Base-by-base conservation (phyloP, 2,113 vertebrate species). In the Vidua chalybeata region DNA sequence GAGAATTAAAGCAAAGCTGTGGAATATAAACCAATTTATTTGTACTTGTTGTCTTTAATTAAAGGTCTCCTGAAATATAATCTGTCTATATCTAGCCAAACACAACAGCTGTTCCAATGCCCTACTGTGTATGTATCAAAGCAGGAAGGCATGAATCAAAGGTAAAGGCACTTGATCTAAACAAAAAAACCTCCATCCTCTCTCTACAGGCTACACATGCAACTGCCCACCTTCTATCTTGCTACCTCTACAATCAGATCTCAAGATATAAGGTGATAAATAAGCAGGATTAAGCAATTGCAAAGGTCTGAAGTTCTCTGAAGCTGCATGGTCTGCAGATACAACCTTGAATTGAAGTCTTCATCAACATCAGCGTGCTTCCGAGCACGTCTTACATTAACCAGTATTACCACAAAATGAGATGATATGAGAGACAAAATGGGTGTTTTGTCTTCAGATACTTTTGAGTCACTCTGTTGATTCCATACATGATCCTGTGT, bases 1-100 rank as follows among this genome's bases (percentile, higher is more conserved):
- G 73, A 91, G 37, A 94, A 95, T 95, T 87, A 95, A 94, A 94
- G 80, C 61, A 81, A 92, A 94, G 73, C 77, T 87, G 54, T 87
- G 67, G 72, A 87, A 95, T 66, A 84, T 1, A 91, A 91, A 89
- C 14, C 41, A 82, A 27, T 45, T 77, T 81, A 39, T 84, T 82
- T n/a, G 64, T 92, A 68, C 35, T 81, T 75, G 46, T 72, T 94
- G 85, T 92, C 82, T 75, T 76, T 89, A 92, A 92, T 94, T 89
- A 84, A 91, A 89, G 62, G 67, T 79, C 45, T 90, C 39, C 63
- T 79, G 74, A 89, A 92, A 81, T 35, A 52, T 20, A 56, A 89
- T 76, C 77, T 81, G 69, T 45, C 45, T 10, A 2, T 68, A 78
- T 78, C 64, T 63, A 80, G 48, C 48, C 61, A 67, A 62, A 92